Conservation (phyloP, 2,797 vertebrate genomes). For the Typhlichthys subterraneus region DNA sequence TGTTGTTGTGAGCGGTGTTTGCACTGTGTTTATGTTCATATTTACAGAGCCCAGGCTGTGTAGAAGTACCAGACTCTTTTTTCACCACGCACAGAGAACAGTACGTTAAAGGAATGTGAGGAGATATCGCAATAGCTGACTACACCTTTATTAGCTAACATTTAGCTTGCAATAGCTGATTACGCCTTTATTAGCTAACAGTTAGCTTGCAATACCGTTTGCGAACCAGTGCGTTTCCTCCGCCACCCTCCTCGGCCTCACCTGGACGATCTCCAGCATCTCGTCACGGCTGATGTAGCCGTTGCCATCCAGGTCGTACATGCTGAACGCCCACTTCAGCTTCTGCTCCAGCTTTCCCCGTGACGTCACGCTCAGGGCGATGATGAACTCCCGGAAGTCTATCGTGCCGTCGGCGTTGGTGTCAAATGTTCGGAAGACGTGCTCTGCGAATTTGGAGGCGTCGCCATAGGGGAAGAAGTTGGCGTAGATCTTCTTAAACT, state of each 20-base stretch:
- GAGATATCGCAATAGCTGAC: too few species aligned
- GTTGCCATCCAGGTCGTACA: conserved; percentile 86
- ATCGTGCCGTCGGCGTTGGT: conserved; percentile 84
- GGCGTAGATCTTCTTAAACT: conserved; percentile 87
- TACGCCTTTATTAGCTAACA: too few species aligned
- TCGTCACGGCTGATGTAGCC: conserved; percentile 85
- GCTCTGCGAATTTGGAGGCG: conserved; percentile 85
- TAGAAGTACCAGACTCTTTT: too few species aligned
- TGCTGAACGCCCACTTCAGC: conserved; percentile 86
- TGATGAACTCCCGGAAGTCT: conserved; percentile 88
- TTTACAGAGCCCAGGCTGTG: too few species aligned
- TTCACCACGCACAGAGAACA: too few species aligned
- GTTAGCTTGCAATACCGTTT: too few species aligned
- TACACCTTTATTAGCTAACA: too few species aligned
- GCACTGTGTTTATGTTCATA: too few species aligned
- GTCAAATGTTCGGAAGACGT: conserved; percentile 85
- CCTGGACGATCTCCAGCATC: conserved; percentile 87
- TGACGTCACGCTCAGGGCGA: conserved; percentile 83
- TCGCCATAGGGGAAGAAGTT: conserved; percentile 87
- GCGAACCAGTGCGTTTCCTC: neutral
- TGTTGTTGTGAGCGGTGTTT: too few species aligned
- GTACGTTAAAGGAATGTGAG: too few species aligned
- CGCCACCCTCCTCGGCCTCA: conserved; percentile 40
- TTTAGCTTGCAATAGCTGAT: too few species aligned
- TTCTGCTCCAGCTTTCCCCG: conserved; percentile 85